phyloP scores from a whole-genome alignment of 2,888 invertebrate genomes.

The Allophyes oxyacanthae region DNA sequence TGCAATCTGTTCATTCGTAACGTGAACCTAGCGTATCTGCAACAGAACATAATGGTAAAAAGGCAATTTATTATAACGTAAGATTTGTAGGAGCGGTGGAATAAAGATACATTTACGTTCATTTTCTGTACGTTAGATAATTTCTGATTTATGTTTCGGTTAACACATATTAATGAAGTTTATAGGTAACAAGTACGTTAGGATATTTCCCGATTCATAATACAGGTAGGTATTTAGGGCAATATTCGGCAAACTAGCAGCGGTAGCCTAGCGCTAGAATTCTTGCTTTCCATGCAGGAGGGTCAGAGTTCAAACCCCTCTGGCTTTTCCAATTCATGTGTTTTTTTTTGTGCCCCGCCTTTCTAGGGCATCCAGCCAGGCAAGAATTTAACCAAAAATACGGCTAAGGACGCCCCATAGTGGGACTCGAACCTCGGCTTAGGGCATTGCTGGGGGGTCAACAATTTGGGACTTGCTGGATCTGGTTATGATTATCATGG shows the following conservation, averaged over 20 bases:
- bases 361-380: no score
- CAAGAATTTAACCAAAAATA: no score
- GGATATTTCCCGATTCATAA: background rate
- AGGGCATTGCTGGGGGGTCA: no score
- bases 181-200: background rate
- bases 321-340: background rate
- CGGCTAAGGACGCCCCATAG: no score
- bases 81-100: slow-evolving; percentile 28
- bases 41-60: slow-evolving; percentile 39
- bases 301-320: no score
- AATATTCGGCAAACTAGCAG: no score
- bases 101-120: slow-evolving; percentile 30
- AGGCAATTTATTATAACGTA: slow-evolving; percentile 49
- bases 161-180: slow-evolving; percentile 21
- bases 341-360: no score
- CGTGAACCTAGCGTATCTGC: slow-evolving; percentile 27
- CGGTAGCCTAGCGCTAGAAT: no score
- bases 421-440: no score
- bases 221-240: background rate
- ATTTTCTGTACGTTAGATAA: slow-evolving; percentile 48
- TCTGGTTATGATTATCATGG: no score
- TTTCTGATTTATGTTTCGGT: slow-evolving; percentile 49
- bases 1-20: slow-evolving; percentile 36
- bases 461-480: no score
- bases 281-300: no score